Evolutionary conservation across 2,797 vertebrate genomes (phyloP), one percentile per base, ranked within the genome.

Genomic region (Kryptopterus vitreolus): DNA sequence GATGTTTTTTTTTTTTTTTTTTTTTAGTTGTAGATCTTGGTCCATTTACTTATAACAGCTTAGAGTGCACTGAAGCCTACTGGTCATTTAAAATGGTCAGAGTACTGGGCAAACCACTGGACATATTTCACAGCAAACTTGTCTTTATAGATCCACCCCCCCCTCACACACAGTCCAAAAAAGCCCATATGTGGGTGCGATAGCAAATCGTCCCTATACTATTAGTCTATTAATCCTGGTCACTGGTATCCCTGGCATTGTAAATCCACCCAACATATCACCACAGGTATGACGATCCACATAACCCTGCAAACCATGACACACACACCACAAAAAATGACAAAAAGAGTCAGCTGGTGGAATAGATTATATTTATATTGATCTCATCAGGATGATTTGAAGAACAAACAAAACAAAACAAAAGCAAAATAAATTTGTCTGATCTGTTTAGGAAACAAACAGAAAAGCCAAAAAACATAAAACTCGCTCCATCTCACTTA

Each of bases 351-450:
- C 15, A 53, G 18, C 31, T 26, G 10, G 31, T 92, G 91, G 89
- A 85, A 89, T 87, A 93, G 91, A 92, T 91, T 86, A 79, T 84
- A 90, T 83, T 90, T 85, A 86, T 91, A 92, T 92, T 7, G 62
- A 91, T 87, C 89, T 89, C 87, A 91, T 91, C 76, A 87, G 89
- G 86, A 93, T 85, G 90, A 88, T 90, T 88, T 84, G 81, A 86
- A 87, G 86, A 88, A 92, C 86, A 89, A 84, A 91, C 89, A 62
- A 89, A 83, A 59, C 77, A 87, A 84, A 86, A 89, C 87, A 83
- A 82, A 74, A 81, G 70, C 66, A 82, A 84, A 91, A n/a, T n/a
- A n/a, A n/a, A n/a, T n/a, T n/a, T 85, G 88, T 89, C 90, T 72
- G 69, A 61, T 77, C 82, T 81, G 87, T 88, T 85, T 79, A 87